Evolutionary conservation across 2,888 invertebrate species (phyloP), one percentile per base, ranked within the genome.

Genomic region (Eupeodes latifasciatus): DNA sequence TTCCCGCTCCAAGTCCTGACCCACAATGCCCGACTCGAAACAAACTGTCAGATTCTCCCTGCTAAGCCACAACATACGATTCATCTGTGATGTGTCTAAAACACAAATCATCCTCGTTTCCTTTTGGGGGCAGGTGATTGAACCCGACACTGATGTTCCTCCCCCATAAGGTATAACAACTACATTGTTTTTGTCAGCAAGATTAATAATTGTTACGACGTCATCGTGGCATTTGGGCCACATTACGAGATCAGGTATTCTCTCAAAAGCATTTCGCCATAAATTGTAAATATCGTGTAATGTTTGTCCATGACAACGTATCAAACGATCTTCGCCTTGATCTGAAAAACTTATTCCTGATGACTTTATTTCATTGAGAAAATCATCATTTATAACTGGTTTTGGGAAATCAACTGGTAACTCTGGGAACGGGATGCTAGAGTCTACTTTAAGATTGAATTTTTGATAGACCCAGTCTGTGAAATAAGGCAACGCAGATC

Each of bases 21-120:
- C 99, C 49, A 99, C 95, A 90, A 99, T 97, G 9, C 99, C 99
- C 69, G 98, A 95, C 94, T 99, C 97, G 92, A 96, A 96, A 91
- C 97, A 96, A 3, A 96, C 97, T 0, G 97, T 95, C 89, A 97
- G 94, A 93, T 98, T 98, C 83, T 96, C 95, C 85, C 95, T 95
- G 92, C 99, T 99, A 69, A 99, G 94, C 98, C 99, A 99, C 47
- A 99, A 93, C 92, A 99, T 96, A 89, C 96, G 95, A 94, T 98
- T 99, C 98, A 99, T 98, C 92, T 98, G 97, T 40, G 98, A 97
- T 62, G 98, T 99, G 93, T 99, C 99, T 87, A 99, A 92, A 0
- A 97, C 97, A 49, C 98, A 95, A 88, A 99, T 98, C 90, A 97
- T 96, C 71, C 97, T 94, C 36, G 94, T 94, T 93, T 98, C 98